Percentiles rank a stretch among this genome's conserved stretches.
These are phyloP conservation scores for Heterotilapia buettikoferi DNA, from an alignment of 2,113 vertebrate genomes.

Conservation along the genomic window DNA sequence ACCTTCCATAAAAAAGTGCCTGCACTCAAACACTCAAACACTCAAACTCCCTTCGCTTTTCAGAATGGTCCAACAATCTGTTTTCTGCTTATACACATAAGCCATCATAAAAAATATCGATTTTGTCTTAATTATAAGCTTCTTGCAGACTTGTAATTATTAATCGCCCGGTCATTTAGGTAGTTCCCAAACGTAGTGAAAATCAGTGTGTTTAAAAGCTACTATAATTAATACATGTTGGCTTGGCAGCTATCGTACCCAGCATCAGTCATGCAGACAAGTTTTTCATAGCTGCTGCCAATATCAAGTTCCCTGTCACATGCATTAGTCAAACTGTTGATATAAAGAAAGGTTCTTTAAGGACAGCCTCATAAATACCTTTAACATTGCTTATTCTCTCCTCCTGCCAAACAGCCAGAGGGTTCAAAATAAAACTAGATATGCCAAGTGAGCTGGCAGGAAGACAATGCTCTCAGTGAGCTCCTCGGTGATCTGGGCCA, in stretches of 20 bases:
- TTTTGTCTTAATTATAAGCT: background rate
- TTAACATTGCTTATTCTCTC: slow-evolving; percentile 31
- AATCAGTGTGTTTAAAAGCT: slow-evolving; percentile 41
- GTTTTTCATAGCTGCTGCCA: slow-evolving; percentile 48
- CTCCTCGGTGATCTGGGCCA: slow-evolving; percentile 50
- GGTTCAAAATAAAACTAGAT: slow-evolving; percentile 52
- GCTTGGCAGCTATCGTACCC: slow-evolving; percentile 14
- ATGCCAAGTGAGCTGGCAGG: slow-evolving; percentile 64
- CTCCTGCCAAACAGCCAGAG: slow-evolving; percentile 54
- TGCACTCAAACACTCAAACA: background rate
- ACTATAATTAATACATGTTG: slow-evolving; percentile 44
- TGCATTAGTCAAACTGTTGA: slow-evolving; percentile 54
- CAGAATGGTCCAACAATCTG: background rate
- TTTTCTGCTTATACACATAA: background rate
- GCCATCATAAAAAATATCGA: background rate
- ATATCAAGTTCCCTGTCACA: slow-evolving; percentile 43
- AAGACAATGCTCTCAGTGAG: slow-evolving; percentile 61
- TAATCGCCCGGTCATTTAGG: background rate
- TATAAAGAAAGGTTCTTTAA: slow-evolving; percentile 60
- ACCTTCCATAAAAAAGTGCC: background rate
- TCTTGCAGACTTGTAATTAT: background rate
- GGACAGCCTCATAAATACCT: slow-evolving; percentile 66
- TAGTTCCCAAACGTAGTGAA: slow-evolving; percentile 12
- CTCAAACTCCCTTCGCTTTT: background rate
- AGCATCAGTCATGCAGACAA: slow-evolving; percentile 51